Evolutionary conservation across 2,113 vertebrate species (phyloP), one percentile per base, ranked within the genome.

Genomic region (Nothocercus nigrocapillus): DNA sequence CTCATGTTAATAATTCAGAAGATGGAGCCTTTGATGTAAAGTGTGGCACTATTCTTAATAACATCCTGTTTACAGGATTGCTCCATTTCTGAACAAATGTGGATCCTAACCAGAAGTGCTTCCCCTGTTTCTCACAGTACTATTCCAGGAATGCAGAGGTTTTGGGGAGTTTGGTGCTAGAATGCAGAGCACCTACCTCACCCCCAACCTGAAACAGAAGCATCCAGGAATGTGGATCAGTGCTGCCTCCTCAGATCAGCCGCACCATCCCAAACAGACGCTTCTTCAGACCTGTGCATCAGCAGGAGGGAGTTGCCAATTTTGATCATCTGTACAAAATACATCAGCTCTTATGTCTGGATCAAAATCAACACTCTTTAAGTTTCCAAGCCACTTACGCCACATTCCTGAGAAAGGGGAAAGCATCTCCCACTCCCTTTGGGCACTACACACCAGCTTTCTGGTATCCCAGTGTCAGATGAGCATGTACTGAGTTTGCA

Each of bases 311-410:
- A 97, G 96, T 97, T 96, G 96, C 94, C 95, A 96, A 94, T 97
- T 97, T 96, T 96, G 95, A 97, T 95, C 96, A 97, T 97, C 95
- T 96, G 96, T 96, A 96, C 93, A 97, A 95, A 97, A 96, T 96
- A 94, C 94, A 96, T 97, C 95, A 95, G 95, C 95, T 97, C 95
- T 96, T 97, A 97, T 96, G 95, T 96, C 97, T 95, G 91, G 90
- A 95, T 95, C 95, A 96, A 97, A 95, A 96, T 73, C 90, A 95
- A 93, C 93, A 95, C 90, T 90, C 91, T 72, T 72, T 85, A 91
- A 91, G 74, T 89, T 95, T 97, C 90, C 95, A 90, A 96, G 93
- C 90, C 90, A 95, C 79, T 90, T 93, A 95, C 1, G 94, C 96
- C 94, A 97, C 90, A 92, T 97, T 94, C 66, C 74, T 92, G 91